Evolutionary conservation across 2,113 vertebrate genomes (phyloP), one percentile per base, ranked within the genome.

Genomic region (Merops nubicus): DNA sequence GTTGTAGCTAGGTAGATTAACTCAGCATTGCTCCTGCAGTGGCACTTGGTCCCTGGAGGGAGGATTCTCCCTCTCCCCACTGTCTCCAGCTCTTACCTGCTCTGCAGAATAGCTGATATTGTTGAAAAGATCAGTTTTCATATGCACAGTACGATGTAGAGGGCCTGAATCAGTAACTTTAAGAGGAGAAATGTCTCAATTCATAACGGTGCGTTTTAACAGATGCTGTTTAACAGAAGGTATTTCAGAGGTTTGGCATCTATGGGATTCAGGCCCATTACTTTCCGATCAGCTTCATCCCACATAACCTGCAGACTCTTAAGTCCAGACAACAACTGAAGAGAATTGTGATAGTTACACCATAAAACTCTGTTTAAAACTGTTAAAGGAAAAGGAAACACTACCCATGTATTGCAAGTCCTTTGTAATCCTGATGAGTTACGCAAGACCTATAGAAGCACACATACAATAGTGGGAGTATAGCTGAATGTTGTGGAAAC

Each of bases 391-490:
- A 47, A 40, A 64, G 42, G 23, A 65, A 88, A 42, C 34, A 53
- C 15, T 50, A 67, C 47, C 28, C 19, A 20, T 29, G 15, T 60
- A 43, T 48, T 4, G 2, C 40, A 62, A 34, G 5, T 33, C 15
- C 26, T 73, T 42, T 85, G 34, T 59, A 89, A 42, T 60, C 15
- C n/a, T 67, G 9, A 22, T 20, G 20, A 47, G 10, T 69, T 63
- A 53, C 0, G 17, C 64, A 86, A 86, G 50, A 54, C 13, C 12
- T 48, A 6, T 31, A 36, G 59, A 72, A 87, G 47, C 53, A 67
- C 56, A 64, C 63, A 60, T 72, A n/a, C 2, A 21, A 15, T 29
- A 43, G 14, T 23, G 15, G 51, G 57, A 80, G 8, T 0, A 0
- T 17, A 53, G 50, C 68, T 5, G 1, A 33, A 48, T 40, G 33